Percentiles rank a stretch among this genome's conserved stretches.
phyloP scores from a whole-genome alignment of 2,113 vertebrate species.

The Cyprinodon tularosa region DNA sequence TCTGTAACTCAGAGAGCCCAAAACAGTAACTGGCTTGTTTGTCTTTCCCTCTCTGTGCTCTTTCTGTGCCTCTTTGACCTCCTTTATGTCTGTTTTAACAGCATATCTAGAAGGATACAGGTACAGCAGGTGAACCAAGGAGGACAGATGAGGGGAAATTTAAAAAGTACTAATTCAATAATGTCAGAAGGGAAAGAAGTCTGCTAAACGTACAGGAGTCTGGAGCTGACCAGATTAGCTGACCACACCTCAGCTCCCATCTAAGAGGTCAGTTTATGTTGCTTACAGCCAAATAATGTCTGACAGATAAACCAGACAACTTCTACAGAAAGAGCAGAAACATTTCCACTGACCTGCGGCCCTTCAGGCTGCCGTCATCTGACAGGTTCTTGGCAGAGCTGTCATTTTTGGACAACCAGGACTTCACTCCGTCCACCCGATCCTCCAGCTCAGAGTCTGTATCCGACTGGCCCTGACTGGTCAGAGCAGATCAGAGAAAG shows the following conservation, averaged over 20 bases:
- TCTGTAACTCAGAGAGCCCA: constrained; percentile 95
- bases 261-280: neutral
- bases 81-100: constrained; percentile 71
- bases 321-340: neutral
- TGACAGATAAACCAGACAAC: neutral
- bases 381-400: constrained; percentile 88
- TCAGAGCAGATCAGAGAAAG: constrained; percentile 31
- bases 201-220: neutral
- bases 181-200: too few relatives aligned
- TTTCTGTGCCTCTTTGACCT: constrained; percentile 79
- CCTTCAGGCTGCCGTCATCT: constrained; percentile 93
- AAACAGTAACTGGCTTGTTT: constrained; percentile 82
- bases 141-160: neutral
- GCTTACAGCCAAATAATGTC: neutral
- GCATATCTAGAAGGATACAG: constrained; percentile 77
- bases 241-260: too few relatives aligned
- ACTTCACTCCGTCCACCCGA: constrained; percentile 94
- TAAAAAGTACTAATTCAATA: neutral
- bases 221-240: too few relatives aligned
- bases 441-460: constrained; percentile 92
- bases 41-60: constrained; percentile 84
- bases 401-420: constrained; percentile 90
- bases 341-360: constrained; percentile 87
- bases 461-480: constrained; percentile 91
- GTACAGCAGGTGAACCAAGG: constrained; percentile 18